These are phyloP conservation scores for Apteryx owenii DNA, from an alignment of 2,113 vertebrate genomes.

Conservation along the genomic window DNA sequence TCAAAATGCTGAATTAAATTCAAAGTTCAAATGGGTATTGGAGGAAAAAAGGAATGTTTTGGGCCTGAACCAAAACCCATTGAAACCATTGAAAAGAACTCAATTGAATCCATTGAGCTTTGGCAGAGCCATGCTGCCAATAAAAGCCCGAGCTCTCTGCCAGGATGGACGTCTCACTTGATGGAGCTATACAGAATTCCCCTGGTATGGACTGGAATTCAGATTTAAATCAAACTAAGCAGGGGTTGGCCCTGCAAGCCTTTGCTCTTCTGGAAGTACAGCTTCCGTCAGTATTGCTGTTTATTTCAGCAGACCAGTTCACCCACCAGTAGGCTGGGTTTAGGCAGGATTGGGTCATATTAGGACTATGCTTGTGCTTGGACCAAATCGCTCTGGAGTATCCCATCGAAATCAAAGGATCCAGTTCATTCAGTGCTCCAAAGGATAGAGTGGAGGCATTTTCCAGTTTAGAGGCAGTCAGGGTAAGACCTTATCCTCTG, in stretches of 20 bases:
- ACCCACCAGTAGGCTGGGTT: too few relatives aligned
- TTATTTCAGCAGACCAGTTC: neutral
- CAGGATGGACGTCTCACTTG: too few relatives aligned
- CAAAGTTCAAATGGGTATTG: neutral
- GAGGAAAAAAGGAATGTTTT: neutral
- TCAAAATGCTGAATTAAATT: neutral
- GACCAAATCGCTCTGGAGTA: neutral
- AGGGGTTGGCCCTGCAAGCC: neutral
- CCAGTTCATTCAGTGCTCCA: neutral
- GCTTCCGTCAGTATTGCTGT: neutral
- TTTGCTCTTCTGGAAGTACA: too few relatives aligned
- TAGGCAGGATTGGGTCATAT: neutral
- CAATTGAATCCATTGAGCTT: neutral
- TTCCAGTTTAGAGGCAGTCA: neutral
- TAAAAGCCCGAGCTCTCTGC: neutral
- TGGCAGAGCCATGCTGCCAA: neutral
- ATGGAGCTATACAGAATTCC: accelerated
- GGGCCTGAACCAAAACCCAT: neutral
- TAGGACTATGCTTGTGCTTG: neutral
- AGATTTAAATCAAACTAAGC: neutral
- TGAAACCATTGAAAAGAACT: neutral
- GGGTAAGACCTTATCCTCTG: neutral
- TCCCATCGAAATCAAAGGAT: neutral
- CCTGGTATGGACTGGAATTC: accelerated
- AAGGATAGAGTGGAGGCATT: neutral